phyloP scores from a whole-genome alignment of 2,113 vertebrate genomes.

The Hemiscyllium ocellatum region DNA sequence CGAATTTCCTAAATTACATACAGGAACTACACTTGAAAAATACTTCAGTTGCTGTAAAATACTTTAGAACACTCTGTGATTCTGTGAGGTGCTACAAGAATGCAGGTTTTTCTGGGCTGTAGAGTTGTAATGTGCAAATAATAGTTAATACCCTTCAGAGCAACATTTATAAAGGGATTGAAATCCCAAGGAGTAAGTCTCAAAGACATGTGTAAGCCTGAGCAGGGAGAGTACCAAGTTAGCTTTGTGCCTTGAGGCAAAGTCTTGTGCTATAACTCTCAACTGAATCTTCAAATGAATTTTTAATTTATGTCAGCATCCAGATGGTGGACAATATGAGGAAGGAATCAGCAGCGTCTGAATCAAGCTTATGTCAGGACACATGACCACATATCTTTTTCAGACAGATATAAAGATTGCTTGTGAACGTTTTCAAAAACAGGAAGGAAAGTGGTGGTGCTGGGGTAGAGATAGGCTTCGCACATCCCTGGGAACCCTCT shows the following conservation, averaged over 20 bases:
- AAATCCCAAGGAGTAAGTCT: background rate
- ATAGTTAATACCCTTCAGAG: background rate
- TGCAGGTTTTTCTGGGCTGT: background rate
- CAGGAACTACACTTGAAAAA: background rate
- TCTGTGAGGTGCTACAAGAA: background rate
- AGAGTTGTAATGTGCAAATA: background rate
- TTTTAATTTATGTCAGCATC: conserved; percentile 3
- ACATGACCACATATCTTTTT: conserved; percentile 9
- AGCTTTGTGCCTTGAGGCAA: background rate
- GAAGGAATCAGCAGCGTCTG: conserved; percentile 14
- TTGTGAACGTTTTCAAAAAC: conserved; percentile 6
- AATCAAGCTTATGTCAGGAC: background rate
- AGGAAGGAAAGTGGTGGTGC: conserved; percentile 13
- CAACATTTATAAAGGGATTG: background rate
- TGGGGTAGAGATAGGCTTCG: conserved; percentile 10
- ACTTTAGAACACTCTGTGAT: no score
- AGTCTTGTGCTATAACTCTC: background rate
- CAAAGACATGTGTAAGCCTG: conserved; percentile 19
- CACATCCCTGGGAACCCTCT: conserved; percentile 35
- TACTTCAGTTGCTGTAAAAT: no score
- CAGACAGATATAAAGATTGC: conserved; percentile 37
- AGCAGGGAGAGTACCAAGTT: no score
- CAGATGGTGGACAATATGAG: conserved; percentile 26
- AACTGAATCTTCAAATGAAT: conserved; percentile 33
- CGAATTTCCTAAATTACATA: background rate